Evolutionary conservation across 2,113 vertebrate species (phyloP).

Genomic region (Baryphthengus martii): DNA sequence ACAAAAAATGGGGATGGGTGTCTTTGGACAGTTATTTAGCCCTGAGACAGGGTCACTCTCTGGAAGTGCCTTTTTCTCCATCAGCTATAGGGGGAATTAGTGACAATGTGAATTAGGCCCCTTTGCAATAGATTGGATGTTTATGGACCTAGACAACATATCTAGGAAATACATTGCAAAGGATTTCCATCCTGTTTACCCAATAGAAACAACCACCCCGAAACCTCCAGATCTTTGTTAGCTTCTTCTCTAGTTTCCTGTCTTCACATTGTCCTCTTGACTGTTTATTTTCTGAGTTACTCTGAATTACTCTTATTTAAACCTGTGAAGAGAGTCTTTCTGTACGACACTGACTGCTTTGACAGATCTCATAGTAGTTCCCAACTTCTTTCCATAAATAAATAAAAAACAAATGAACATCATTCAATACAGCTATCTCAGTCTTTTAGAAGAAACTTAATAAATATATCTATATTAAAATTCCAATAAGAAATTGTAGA

Average conservation of each 20-base stretch:
- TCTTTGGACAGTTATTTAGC: not conserved
- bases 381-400: not conserved
- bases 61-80: not conserved
- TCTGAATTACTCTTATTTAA: not conserved
- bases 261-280: not conserved
- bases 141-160: accelerated
- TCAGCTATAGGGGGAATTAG: not conserved
- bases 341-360: not conserved
- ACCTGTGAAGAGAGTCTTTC: not conserved
- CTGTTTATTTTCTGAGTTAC: not conserved
- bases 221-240: too few relatives aligned
- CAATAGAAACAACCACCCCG: not conserved
- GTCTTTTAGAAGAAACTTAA: not conserved
- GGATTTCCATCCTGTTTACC: not conserved
- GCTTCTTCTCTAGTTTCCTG: not conserved
- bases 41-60: not conserved
- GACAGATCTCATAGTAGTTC: not conserved
- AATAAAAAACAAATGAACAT: not conserved
- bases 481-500: not conserved
- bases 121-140: not conserved
- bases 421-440: not conserved
- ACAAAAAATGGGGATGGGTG: not conserved
- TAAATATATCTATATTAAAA: not conserved
- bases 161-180: not conserved
- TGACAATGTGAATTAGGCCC: not conserved